A percentile compares a stretch with the other conserved stretches of the same genome.
These are phyloP conservation scores for Pipra filicauda DNA, from an alignment of 2,113 vertebrate genomes.

Conservation along the genomic window DNA sequence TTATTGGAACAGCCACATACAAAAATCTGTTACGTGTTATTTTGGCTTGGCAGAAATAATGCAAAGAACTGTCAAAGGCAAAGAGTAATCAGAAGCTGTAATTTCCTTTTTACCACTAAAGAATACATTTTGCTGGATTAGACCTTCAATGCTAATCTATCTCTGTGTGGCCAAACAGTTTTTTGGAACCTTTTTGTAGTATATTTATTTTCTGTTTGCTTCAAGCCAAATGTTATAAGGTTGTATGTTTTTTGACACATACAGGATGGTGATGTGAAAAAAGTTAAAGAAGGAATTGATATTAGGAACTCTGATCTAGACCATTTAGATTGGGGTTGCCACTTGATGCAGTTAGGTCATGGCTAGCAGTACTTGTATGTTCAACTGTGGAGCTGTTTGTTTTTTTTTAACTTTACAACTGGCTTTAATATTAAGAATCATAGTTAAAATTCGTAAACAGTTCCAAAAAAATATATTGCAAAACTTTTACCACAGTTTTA, in stretches of 20 bases:
- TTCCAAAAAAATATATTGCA: not conserved
- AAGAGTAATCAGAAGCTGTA: constrained; percentile 51
- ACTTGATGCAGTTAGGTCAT: not conserved
- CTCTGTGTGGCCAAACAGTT: constrained; percentile 59
- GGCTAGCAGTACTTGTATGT: not conserved
- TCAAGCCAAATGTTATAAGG: constrained; percentile 31
- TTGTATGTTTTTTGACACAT: not conserved
- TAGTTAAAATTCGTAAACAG: not conserved
- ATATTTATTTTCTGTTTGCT: not conserved
- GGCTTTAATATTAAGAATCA: not conserved
- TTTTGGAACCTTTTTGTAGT: constrained; percentile 46
- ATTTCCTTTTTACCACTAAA: constrained; percentile 61
- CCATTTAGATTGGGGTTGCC: not conserved
- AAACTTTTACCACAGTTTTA: not conserved
- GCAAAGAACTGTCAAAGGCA: constrained; percentile 39
- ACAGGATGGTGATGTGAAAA: not conserved
- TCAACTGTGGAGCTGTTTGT: not conserved
- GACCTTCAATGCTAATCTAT: constrained; percentile 32
- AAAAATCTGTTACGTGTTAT: constrained; percentile 36
- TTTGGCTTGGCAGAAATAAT: constrained; percentile 50
- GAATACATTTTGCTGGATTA: constrained; percentile 45
- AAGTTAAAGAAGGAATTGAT: not conserved
- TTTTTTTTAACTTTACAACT: not conserved
- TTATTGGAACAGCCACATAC: not conserved
- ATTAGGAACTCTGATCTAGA: not conserved